These are phyloP conservation scores for Drosophila multiciliata DNA, from an alignment of 2,888 invertebrate species.

Conservation along the genomic window DNA sequence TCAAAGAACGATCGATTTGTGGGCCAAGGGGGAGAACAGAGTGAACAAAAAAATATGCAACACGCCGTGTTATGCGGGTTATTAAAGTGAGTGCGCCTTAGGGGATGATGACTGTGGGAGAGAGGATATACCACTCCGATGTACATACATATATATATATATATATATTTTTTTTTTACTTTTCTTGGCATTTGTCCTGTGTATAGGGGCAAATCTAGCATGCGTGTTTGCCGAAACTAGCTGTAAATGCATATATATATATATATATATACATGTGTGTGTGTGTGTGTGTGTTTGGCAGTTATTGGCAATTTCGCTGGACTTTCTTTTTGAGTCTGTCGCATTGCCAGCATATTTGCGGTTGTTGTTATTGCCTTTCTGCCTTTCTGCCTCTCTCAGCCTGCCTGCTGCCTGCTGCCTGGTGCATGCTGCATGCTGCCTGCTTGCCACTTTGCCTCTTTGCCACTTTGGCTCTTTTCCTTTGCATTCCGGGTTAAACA, in stretches of 20 bases:
- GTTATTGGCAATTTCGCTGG: slow-evolving; percentile 49
- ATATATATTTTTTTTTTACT: slow-evolving; percentile 4
- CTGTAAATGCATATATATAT: not conserved
- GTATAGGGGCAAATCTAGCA: slow-evolving; percentile 54
- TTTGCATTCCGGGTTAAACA: slow-evolving; percentile 70
- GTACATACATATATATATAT: not conserved
- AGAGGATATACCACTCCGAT: not conserved
- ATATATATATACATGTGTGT: not conserved
- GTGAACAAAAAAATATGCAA: slow-evolving; percentile 1
- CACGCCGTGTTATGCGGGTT: slow-evolving; percentile 45
- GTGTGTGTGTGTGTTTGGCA: slow-evolving; percentile 14
- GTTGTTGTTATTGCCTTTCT: slow-evolving; percentile 29
- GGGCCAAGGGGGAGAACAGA: slow-evolving; percentile 9
- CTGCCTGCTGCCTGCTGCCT: slow-evolving; percentile 15
- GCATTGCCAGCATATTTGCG: slow-evolving; percentile 54
- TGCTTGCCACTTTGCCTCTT: slow-evolving; percentile 18
- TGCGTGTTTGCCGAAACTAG: slow-evolving; percentile 2
- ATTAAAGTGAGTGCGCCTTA: not conserved
- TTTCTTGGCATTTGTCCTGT: not conserved
- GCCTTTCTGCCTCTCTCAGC: slow-evolving; percentile 12
- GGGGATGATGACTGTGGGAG: slow-evolving; percentile 31
- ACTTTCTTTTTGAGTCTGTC: slow-evolving; percentile 54
- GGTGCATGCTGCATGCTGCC: slow-evolving; percentile 11
- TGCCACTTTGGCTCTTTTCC: slow-evolving; percentile 18
- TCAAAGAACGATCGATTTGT: slow-evolving; percentile 24